Percentiles rank a stretch among this genome's conserved stretches.
phyloP scores from a whole-genome alignment of 2,113 vertebrate species.

The Megaleporinus macrocephalus region DNA sequence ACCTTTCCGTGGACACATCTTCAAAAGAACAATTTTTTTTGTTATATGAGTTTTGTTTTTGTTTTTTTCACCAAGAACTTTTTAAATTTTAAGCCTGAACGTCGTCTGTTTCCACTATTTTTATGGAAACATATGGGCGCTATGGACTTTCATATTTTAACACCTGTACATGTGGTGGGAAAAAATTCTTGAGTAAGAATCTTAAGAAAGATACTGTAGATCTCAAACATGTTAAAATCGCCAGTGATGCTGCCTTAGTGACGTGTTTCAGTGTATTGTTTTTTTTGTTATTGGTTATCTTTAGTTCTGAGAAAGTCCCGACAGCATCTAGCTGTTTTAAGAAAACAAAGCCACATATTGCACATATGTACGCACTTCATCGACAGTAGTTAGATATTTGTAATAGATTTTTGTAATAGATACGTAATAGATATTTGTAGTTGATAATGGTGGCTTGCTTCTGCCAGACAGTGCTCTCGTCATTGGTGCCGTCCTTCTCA shows the following conservation, averaged over 20 bases:
- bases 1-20: no score
- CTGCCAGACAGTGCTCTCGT: no score
- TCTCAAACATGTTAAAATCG: background rate
- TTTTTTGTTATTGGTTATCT: background rate
- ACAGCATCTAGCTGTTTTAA: background rate
- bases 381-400: background rate
- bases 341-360: background rate
- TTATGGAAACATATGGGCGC: background rate
- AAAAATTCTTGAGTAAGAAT: no score
- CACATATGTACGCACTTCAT: background rate
- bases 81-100: background rate
- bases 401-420: background rate
- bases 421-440: background rate
- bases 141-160: background rate
- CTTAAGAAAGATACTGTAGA: background rate
- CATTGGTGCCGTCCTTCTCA: no score
- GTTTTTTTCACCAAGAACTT: no score
- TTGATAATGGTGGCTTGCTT: background rate
- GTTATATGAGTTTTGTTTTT: no score
- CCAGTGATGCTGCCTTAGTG: background rate
- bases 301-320: background rate
- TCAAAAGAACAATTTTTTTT: no score
- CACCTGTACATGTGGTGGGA: background rate
- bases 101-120: background rate
- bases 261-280: background rate